Evolutionary conservation across 2,113 vertebrate species (phyloP), one percentile per base, ranked within the genome.

Genomic region (Damaliscus lunatus): DNA sequence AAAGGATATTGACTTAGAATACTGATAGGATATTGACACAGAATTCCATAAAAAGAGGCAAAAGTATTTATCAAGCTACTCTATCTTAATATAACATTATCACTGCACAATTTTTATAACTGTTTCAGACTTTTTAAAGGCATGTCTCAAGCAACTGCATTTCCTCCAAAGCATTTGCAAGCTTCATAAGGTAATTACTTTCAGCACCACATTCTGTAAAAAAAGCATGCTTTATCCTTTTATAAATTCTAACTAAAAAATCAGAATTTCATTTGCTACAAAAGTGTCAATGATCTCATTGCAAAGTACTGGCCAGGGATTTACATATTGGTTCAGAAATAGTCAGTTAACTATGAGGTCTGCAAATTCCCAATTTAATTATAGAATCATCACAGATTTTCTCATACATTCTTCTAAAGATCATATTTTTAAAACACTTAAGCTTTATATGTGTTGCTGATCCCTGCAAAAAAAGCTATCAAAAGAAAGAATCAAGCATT

Each of bases 281-380:
- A 97, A 96, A 67, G 33, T 95, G 82, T 57, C 78, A 94, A 77
- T 48, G 43, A 87, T 87, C n/a, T 50, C 82, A 40, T 14, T 97
- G 77, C 67, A 90, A 93, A 97, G 57, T 33, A 94, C 21, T 71
- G 90, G 64, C 77, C 52, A 96, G 62, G 95, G 12, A 78, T 52
- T 88, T 91, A 82, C 13, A 36, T 36, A 55, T 46, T 91, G 93
- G 64, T 96, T 97, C 93, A 95, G 62, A 97, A 97, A 97, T 67
- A 91, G 31, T 60, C 94, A 88, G 95, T 96, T 98, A 98, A 97
- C 80, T 71, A 36, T 21, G 33, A 59, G 87, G 5, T 93, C 48
- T 95, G 27, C 7, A 96, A 97, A 97, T 94, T 98, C 94, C 90
- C 87, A 97, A 92, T 94, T 92, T 97, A 97, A 95, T 95, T 98